A percentile compares a stretch with the other conserved stretches of the same genome.
These are phyloP conservation scores for Microcebus jonahi DNA, from an alignment of 2,113 vertebrate genomes.

Conservation along the genomic window DNA sequence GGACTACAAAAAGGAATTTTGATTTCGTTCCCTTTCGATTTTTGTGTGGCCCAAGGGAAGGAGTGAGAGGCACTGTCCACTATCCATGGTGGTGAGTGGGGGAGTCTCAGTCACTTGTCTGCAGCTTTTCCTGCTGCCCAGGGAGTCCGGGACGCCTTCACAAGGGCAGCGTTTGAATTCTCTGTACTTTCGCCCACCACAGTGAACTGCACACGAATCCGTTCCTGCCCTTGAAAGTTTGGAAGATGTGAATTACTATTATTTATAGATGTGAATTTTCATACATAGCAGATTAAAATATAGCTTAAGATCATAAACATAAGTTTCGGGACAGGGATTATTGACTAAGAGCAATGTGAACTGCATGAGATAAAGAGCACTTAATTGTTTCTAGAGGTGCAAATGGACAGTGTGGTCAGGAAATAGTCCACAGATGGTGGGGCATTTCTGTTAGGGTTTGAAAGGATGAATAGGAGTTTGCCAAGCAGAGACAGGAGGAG, in stretches of 20 bases:
- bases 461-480: background rate
- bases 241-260: background rate
- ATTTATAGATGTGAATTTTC: background rate
- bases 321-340: background rate
- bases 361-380: background rate
- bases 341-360: background rate
- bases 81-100: fast-evolving
- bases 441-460: background rate
- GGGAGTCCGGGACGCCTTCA: background rate
- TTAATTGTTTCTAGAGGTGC: background rate
- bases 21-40: background rate
- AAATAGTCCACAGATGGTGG: background rate
- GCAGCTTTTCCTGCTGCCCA: background rate
- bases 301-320: background rate
- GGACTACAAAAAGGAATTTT: background rate
- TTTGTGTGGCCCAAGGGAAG: background rate
- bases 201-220: background rate
- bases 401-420: background rate
- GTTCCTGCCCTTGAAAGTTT: background rate
- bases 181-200: background rate
- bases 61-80: fast-evolving
- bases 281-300: background rate
- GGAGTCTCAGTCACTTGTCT: background rate
- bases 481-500: background rate
- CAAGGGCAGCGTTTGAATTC: background rate